Evolutionary conservation across 2,797 vertebrate genomes (phyloP).

Genomic region (Tapirus indicus): DNA sequence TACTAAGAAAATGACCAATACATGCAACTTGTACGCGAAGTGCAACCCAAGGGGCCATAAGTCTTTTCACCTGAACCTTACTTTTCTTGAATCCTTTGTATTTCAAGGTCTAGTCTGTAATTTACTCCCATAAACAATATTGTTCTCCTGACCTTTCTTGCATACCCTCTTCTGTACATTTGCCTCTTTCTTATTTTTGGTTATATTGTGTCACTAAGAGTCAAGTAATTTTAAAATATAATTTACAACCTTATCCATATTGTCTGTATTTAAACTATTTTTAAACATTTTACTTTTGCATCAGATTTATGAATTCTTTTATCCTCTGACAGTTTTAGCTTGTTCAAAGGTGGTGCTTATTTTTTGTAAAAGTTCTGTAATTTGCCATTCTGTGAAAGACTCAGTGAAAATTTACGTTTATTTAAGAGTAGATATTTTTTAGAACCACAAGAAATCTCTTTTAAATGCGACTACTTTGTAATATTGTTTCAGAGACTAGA

Average conservation of each 20-base stretch:
- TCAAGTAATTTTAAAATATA: constrained; percentile 43
- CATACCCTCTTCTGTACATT: not conserved
- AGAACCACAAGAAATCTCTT: constrained; percentile 21
- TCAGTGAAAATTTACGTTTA: not conserved
- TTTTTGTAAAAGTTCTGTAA: constrained; percentile 47
- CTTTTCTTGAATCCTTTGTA: constrained; percentile 38
- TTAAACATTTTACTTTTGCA: constrained; percentile 51
- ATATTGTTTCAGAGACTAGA: constrained; percentile 13
- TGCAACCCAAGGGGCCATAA: not conserved
- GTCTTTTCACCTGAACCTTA: not conserved
- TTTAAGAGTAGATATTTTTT: not conserved
- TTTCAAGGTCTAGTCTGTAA: not conserved
- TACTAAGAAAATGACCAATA: not conserved
- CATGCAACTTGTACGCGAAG: not conserved
- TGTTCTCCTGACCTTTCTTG: not conserved
- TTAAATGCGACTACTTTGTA: constrained; percentile 31
- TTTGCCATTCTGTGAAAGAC: constrained; percentile 45
- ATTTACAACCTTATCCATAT: not conserved
- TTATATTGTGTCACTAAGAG: constrained; percentile 29
- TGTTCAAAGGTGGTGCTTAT: not conserved
- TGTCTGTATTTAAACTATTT: constrained; percentile 11
- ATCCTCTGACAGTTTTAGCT: constrained; percentile 15
- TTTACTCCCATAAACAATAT: not conserved
- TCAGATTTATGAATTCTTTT: constrained; percentile 49
- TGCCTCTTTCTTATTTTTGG: constrained; percentile 4